phyloP scores from a whole-genome alignment of 2,113 vertebrate genomes.

The Tursiops truncatus region DNA sequence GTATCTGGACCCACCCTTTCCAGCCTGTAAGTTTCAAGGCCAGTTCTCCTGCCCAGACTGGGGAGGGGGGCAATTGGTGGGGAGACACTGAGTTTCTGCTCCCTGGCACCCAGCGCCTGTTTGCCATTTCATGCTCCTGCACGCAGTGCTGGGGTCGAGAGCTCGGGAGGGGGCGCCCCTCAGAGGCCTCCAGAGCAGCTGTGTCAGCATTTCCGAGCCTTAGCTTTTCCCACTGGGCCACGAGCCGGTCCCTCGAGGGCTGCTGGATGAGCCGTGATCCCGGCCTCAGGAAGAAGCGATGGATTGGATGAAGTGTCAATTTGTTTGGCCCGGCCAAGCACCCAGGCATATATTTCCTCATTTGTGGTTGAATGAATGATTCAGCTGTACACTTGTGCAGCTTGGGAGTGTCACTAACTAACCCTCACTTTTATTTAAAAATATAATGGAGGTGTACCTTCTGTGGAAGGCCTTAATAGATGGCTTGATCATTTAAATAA shows the following conservation, averaged over 20 bases:
- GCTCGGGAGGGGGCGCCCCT: neutral
- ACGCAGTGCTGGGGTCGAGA: neutral
- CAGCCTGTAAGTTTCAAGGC: neutral
- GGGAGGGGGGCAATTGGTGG: neutral
- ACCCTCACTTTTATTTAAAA: neutral
- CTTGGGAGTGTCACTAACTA: no score
- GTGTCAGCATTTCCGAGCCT: neutral
- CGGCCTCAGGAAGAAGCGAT: constrained; percentile 3
- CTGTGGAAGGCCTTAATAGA: neutral
- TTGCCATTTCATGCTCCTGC: constrained; percentile 56
- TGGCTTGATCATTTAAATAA: neutral
- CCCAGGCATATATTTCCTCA: neutral
- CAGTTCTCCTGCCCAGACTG: constrained; percentile 2
- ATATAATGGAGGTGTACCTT: neutral
- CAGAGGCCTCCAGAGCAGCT: neutral
- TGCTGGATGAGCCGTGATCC: neutral
- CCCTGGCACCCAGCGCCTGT: neutral
- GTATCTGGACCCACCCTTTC: neutral
- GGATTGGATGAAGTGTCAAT: neutral
- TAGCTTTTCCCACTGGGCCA: neutral
- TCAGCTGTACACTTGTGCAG: neutral
- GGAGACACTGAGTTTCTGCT: neutral
- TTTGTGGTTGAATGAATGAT: neutral
- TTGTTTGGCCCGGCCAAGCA: constrained; percentile 2
- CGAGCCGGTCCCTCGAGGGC: neutral